Evolutionary conservation across 2,888 invertebrate genomes (phyloP).

Genomic region (Cephus pulcher): DNA sequence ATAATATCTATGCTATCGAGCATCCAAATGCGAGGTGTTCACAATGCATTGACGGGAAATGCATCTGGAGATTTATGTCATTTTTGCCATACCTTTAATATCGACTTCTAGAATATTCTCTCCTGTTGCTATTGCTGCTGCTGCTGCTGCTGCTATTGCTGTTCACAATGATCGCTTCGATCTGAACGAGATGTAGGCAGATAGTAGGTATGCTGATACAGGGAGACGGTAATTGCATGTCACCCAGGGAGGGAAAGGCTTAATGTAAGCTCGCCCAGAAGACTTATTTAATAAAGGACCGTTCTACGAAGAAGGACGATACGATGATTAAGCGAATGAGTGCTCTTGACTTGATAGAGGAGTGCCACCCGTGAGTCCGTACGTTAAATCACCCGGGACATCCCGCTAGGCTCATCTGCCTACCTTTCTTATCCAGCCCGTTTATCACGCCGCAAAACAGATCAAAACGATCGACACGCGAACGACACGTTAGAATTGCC

Average conservation of each 20-base stretch:
- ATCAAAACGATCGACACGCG: neutral
- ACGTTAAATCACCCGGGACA: conserved; percentile 18
- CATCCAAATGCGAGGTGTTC: neutral
- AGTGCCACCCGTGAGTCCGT: conserved; percentile 16
- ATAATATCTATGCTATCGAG: neutral
- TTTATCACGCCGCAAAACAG: neutral
- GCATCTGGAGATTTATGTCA: neutral
- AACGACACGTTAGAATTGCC: neutral
- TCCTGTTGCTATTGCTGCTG: neutral
- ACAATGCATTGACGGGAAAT: neutral
- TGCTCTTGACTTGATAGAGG: conserved; percentile 7
- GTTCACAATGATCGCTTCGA: neutral
- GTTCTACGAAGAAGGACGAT: neutral
- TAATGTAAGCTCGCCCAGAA: neutral
- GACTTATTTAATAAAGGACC: neutral
- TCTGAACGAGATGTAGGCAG: neutral
- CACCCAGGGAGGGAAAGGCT: neutral
- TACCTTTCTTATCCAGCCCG: conserved; percentile 2
- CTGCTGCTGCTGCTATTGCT: neutral
- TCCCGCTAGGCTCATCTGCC: conserved; percentile 16
- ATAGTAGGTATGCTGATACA: neutral
- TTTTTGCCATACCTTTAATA: neutral
- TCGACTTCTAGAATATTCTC: neutral
- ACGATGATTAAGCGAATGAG: neutral
- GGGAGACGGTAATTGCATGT: neutral